Evolutionary conservation across 2,888 invertebrate genomes (phyloP).

Genomic region (Malthinus seriepunctatus): DNA sequence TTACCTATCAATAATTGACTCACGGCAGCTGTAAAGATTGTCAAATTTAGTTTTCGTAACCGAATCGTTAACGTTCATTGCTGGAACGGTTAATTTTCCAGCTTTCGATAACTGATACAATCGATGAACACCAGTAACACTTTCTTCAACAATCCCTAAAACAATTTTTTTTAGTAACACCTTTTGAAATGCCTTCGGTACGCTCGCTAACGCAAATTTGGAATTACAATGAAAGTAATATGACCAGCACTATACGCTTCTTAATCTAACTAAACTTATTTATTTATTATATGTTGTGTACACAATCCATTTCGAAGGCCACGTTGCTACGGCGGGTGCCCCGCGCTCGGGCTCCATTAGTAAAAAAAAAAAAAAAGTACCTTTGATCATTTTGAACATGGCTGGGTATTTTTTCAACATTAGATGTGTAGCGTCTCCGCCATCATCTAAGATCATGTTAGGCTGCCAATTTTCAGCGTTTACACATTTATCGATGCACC

Average conservation of each 20-base stretch:
- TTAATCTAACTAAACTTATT: too few relatives aligned
- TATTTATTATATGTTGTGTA: too few relatives aligned
- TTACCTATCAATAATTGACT: slow-evolving; percentile 84
- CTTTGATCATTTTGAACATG: slow-evolving; percentile 91
- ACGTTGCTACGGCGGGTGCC: too few relatives aligned
- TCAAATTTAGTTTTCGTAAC: slow-evolving; percentile 98
- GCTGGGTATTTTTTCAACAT: slow-evolving; percentile 95
- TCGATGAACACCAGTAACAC: slow-evolving; percentile 97
- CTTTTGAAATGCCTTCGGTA: too few relatives aligned
- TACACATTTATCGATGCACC: slow-evolving; percentile 97
- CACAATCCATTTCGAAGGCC: too few relatives aligned
- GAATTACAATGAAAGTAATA: neutral
- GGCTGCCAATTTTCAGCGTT: slow-evolving; percentile 93
- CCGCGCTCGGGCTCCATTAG: too few relatives aligned
- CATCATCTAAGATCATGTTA: slow-evolving; percentile 97
- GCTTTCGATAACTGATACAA: slow-evolving; percentile 94
- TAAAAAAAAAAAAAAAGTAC: slow-evolving; percentile 44
- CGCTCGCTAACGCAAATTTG: neutral
- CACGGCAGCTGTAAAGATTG: slow-evolving; percentile 94
- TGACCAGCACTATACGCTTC: too few relatives aligned
- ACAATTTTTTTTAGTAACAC: too few relatives aligned
- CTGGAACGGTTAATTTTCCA: slow-evolving; percentile 91
- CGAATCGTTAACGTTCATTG: slow-evolving; percentile 98
- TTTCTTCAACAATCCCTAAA: slow-evolving; percentile 93
- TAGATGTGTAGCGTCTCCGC: slow-evolving; percentile 94